Percentiles rank a stretch among this genome's conserved stretches.
phyloP scores from a whole-genome alignment of 1,140 invertebrate genomes.

The Atta colombica region DNA sequence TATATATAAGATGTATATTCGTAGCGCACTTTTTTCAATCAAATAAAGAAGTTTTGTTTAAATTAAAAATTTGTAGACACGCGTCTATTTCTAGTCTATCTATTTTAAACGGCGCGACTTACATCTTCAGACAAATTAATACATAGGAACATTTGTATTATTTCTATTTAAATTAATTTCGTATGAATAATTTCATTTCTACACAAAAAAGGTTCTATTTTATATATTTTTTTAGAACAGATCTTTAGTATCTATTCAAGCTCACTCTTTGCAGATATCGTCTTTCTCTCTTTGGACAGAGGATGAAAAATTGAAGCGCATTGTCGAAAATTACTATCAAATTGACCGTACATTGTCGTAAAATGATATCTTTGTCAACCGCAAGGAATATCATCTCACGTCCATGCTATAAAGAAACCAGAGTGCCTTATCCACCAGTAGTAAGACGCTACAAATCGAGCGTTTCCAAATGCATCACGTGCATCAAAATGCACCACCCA shows the following conservation, averaged over 20 bases:
- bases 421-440: slow-evolving; percentile 11
- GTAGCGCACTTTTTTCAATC: too few relatives aligned
- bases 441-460: slow-evolving; percentile 36
- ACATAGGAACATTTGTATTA: too few relatives aligned
- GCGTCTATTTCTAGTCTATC: neutral
- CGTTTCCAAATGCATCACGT: slow-evolving; percentile 45
- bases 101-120: neutral
- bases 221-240: neutral
- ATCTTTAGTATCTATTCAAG: neutral
- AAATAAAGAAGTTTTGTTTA: neutral
- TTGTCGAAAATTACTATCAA: slow-evolving; percentile 55
- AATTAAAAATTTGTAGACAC: neutral
- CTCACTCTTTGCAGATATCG: neutral
- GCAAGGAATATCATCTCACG: slow-evolving; percentile 25
- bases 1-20: neutral
- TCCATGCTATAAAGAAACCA: slow-evolving; percentile 33
- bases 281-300: neutral
- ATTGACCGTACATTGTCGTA: slow-evolving; percentile 32
- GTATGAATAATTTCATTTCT: neutral
- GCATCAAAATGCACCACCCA: slow-evolving; percentile 50
- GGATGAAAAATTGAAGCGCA: slow-evolving; percentile 30
- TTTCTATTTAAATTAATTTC: neutral
- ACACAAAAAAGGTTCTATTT: neutral
- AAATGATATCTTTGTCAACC: slow-evolving; percentile 17
- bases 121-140: neutral